These are phyloP conservation scores for Neoscelio sp. DNA, from an alignment of 2,888 invertebrate species.

Conservation along the genomic window DNA sequence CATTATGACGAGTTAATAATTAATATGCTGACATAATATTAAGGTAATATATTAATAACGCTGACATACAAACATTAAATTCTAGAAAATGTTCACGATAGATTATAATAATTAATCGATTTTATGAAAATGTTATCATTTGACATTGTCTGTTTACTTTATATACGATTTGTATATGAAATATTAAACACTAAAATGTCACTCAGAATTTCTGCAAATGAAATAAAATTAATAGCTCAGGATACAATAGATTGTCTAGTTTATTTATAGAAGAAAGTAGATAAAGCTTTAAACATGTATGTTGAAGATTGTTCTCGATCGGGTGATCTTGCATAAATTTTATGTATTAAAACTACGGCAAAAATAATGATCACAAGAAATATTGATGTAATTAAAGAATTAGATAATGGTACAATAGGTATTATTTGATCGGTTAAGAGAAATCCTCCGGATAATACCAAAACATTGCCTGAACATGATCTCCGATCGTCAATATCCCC, in stretches of 20 bases:
- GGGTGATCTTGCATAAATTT: slow-evolving; percentile 15
- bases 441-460: no score
- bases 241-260: slow-evolving; percentile 68
- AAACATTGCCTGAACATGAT: no score
- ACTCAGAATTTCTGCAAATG: neutral
- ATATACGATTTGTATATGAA: slow-evolving; percentile 70
- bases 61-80: slow-evolving; percentile 4
- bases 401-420: slow-evolving; percentile 72
- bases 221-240: slow-evolving; percentile 34
- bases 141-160: slow-evolving; percentile 69
- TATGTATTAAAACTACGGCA: slow-evolving; percentile 25
- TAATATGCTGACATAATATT: slow-evolving; percentile 71
- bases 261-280: slow-evolving; percentile 45
- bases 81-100: slow-evolving; percentile 48
- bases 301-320: slow-evolving; percentile 21
- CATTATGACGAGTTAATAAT: slow-evolving; percentile 73
- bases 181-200: slow-evolving; percentile 25
- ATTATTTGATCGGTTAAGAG: slow-evolving; percentile 21
- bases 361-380: slow-evolving; percentile 43
- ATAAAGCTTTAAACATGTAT: slow-evolving; percentile 5
- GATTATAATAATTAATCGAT: slow-evolving; percentile 13
- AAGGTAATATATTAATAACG: slow-evolving; percentile 61
- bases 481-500: no score
- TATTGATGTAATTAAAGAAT: slow-evolving; percentile 64
- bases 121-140: slow-evolving; percentile 27